Evolutionary conservation across 2,888 invertebrate species (phyloP).

Genomic region (Brachyptera risi): DNA sequence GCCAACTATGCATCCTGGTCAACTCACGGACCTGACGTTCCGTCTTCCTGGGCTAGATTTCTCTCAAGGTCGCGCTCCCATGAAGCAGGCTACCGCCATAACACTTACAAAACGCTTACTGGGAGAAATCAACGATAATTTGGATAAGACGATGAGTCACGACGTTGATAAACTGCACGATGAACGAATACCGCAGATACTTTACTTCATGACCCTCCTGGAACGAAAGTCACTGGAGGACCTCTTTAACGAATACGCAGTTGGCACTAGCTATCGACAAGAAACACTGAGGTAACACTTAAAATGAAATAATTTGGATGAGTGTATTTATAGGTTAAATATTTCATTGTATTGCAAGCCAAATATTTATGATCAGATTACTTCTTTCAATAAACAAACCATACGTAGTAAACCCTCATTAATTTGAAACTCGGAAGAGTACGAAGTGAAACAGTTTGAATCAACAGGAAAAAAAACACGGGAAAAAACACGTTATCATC

Average conservation of each 20-base stretch:
- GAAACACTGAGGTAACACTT: constrained; percentile 56
- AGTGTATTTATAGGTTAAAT: too few relatives aligned
- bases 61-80: constrained; percentile 16
- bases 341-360: too few relatives aligned
- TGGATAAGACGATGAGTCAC: constrained; percentile 43
- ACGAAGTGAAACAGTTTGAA: too few relatives aligned
- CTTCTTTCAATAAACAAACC: too few relatives aligned
- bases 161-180: constrained; percentile 45
- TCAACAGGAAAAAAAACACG: too few relatives aligned
- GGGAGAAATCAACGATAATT: constrained; percentile 41
- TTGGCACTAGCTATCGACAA: constrained; percentile 67
- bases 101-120: constrained; percentile 34
- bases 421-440: too few relatives aligned
- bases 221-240: constrained; percentile 42
- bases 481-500: too few relatives aligned
- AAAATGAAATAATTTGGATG: too few relatives aligned
- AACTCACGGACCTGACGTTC: background rate
- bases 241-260: constrained; percentile 39
- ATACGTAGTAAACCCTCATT: too few relatives aligned
- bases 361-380: too few relatives aligned
- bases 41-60: constrained; percentile 15
- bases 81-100: constrained; percentile 5
- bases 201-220: constrained; percentile 46
- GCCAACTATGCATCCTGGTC: background rate
- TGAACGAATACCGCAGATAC: constrained; percentile 44